These are phyloP conservation scores for Pygathrix nemaeus DNA, from an alignment of 2,113 vertebrate genomes.

Conservation along the genomic window DNA sequence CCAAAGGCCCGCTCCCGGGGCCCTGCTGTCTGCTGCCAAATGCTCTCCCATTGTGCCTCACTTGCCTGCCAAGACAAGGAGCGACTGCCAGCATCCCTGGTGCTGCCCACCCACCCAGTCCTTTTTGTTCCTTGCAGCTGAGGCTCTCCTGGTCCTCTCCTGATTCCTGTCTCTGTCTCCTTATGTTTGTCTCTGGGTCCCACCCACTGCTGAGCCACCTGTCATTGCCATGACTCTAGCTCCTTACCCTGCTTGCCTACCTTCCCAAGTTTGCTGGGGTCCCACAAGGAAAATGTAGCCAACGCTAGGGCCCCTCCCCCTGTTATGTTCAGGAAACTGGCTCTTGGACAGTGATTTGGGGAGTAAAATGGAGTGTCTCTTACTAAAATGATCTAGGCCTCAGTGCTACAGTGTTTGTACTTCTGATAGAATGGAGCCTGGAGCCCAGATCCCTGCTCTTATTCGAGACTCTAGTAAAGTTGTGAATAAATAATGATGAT, in stretches of 20 bases:
- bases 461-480: not conserved
- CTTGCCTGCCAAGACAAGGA: not conserved
- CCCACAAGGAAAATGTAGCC: not conserved
- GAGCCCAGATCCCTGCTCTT: not conserved
- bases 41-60: not conserved
- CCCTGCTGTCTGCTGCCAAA: not conserved
- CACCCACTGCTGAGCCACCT: not conserved
- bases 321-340: not conserved
- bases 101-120: rapidly evolving
- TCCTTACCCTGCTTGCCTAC: not conserved
- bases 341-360: not conserved
- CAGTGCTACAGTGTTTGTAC: not conserved
- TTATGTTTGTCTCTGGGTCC: not conserved
- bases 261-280: not conserved
- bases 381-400: not conserved
- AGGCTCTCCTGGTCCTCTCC: not conserved
- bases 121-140: not conserved
- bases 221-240: too few relatives aligned
- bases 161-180: not conserved
- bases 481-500: not conserved
- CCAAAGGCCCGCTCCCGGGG: not conserved
- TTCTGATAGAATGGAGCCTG: not conserved
- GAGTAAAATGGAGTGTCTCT: not conserved
- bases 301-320: not conserved
- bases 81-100: not conserved